Conservation (phyloP, 2,113 vertebrate species). For the Nicator chloris region DNA sequence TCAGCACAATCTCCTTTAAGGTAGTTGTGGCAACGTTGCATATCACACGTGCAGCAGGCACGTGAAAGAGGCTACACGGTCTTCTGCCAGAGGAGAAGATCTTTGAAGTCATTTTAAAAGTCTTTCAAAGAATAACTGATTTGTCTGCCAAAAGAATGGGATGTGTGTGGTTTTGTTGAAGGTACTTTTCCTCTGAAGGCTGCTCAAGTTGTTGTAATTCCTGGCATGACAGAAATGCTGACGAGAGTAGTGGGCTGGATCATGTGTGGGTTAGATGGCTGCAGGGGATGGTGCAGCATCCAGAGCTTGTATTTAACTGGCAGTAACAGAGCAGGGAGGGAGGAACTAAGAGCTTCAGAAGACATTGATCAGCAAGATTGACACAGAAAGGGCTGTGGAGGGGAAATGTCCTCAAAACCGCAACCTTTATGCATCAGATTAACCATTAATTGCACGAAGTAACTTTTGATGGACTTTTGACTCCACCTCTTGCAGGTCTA, state of each 20-base stretch:
- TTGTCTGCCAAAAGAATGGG: neutral
- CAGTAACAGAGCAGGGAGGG: neutral
- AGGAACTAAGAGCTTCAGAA: neutral
- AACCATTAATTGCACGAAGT: neutral
- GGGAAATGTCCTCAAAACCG: neutral
- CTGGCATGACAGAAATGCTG: neutral
- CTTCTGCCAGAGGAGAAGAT: neutral
- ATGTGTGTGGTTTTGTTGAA: neutral
- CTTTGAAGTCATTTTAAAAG: neutral
- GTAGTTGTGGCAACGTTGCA: accelerated
- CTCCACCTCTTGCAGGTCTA: neutral
- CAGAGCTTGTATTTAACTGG: neutral
- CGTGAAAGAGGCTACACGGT: neutral
- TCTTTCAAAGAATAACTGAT: neutral
- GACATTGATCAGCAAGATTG: neutral
- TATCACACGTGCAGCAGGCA: neutral
- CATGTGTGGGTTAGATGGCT: neutral
- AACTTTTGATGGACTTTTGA: neutral
- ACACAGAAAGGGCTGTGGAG: neutral
- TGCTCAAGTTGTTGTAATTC: neutral
- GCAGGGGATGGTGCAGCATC: neutral
- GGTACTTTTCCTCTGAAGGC: neutral
- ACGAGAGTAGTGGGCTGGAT: neutral
- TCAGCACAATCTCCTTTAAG: neutral
- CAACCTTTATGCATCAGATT: neutral